Percentiles rank a stretch among this genome's conserved stretches.
Evolutionary conservation across 2,888 invertebrate genomes (phyloP).

Genomic region (Drosophila engyochracea): DNA sequence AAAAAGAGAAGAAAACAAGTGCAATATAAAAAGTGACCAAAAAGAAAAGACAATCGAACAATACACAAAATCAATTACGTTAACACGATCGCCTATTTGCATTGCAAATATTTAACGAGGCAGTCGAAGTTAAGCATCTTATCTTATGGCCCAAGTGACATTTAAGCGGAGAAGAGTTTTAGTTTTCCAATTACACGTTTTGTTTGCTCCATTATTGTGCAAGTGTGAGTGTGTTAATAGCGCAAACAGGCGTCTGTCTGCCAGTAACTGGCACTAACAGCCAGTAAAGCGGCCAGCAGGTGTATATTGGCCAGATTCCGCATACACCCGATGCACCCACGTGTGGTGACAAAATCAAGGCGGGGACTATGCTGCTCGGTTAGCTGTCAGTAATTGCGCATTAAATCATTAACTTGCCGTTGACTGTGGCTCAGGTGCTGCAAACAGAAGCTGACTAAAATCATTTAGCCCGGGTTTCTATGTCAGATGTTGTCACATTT

Average conservation of each 20-base stretch:
- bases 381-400: constrained; percentile 54
- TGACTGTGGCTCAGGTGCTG: constrained; percentile 24
- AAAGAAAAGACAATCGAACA: constrained; percentile 28
- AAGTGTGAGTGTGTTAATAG: constrained; percentile 46
- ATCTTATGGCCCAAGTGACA: constrained; percentile 59
- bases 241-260: constrained; percentile 14
- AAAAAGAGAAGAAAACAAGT: constrained; percentile 37
- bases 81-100: constrained; percentile 23
- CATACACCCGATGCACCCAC: constrained; percentile 69
- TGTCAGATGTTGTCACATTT: constrained; percentile 48
- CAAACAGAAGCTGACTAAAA: constrained; percentile 49
- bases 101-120: constrained; percentile 33
- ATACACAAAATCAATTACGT: constrained; percentile 29
- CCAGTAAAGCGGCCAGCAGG: constrained; percentile 10
- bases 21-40: constrained; percentile 42
- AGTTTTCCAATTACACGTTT: constrained; percentile 33
- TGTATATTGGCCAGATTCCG: constrained; percentile 58
- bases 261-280: constrained; percentile 2
- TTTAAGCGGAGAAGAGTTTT: constrained; percentile 55
- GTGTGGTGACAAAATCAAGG: constrained; percentile 19
- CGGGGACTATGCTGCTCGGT: neutral
- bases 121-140: constrained; percentile 20
- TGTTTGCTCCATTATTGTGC: constrained; percentile 58
- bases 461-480: constrained; percentile 56
- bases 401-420: constrained; percentile 62